Evolutionary conservation across 2,113 vertebrate genomes (phyloP).

Genomic region (Etia nguti): DNA sequence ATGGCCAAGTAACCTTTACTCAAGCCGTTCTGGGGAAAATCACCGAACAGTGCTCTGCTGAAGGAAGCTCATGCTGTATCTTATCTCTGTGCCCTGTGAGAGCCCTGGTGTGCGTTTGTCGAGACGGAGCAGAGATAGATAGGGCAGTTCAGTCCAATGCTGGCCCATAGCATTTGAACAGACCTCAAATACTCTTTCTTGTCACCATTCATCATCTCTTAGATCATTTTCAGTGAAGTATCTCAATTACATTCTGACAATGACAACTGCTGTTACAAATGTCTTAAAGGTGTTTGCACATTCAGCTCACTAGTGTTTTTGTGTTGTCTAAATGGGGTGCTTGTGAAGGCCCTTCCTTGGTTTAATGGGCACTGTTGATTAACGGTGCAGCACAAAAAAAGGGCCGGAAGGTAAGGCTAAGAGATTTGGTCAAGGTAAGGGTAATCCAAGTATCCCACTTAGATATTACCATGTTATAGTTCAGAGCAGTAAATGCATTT

Average conservation of each 20-base stretch:
- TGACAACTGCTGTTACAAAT: constrained; percentile 12
- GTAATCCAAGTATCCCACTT: constrained; percentile 37
- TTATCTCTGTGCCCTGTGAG: constrained; percentile 51
- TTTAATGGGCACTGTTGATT: neutral
- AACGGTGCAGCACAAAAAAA: neutral
- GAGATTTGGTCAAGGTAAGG: constrained; percentile 7
- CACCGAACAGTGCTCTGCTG: constrained; percentile 59
- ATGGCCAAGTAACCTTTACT: constrained; percentile 39
- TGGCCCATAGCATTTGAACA: constrained; percentile 39
- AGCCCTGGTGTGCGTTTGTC: constrained; percentile 38
- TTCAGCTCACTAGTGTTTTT: neutral
- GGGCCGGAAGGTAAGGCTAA: neutral
- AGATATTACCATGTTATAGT: neutral
- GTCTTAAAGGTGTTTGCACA: constrained; percentile 13
- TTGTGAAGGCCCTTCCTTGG: constrained; percentile 2
- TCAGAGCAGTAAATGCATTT: constrained; percentile 6
- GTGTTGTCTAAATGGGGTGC: constrained; percentile 32
- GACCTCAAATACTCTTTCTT: constrained; percentile 28
- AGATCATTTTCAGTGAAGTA: constrained; percentile 40
- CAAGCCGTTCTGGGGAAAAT: constrained; percentile 63
- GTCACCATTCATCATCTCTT: constrained; percentile 28
- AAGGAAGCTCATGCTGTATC: constrained; percentile 56
- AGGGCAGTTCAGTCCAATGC: constrained; percentile 41
- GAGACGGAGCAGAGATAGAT: constrained; percentile 56
- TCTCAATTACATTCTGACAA: constrained; percentile 26